These are phyloP conservation scores for Sphaerodactylus townsendi DNA, from an alignment of 2,113 vertebrate genomes.

Conservation along the genomic window DNA sequence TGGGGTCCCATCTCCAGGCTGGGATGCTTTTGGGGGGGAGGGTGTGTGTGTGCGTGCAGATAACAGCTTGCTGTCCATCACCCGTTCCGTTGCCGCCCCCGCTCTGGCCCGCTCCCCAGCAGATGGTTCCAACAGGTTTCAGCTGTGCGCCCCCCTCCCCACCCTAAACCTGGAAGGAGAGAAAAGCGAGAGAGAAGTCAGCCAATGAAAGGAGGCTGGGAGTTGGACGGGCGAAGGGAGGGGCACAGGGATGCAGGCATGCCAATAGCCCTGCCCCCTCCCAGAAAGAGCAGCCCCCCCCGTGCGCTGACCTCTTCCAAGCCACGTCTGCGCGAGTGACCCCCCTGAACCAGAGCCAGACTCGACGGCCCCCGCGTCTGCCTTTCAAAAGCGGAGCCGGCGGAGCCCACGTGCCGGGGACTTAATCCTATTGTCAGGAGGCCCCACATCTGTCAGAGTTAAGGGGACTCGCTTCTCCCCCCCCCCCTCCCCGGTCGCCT, in stretches of 20 bases:
- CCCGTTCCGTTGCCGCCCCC: conserved; percentile 58
- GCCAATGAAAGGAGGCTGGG: not conserved
- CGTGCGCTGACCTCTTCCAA: too few relatives aligned
- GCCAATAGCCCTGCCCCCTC: not conserved
- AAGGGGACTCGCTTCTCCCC: too few relatives aligned
- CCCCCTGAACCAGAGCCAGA: conserved; percentile 1
- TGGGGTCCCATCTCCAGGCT: not conserved
- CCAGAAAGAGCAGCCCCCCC: not conserved
- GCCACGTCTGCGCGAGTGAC: not conserved
- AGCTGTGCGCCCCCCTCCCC: not conserved
- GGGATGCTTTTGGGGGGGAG: not conserved
- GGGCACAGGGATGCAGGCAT: not conserved
- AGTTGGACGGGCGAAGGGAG: not conserved
- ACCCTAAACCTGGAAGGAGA: conserved; percentile 9
- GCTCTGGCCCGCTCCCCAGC: conserved; percentile 13
- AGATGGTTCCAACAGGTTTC: conserved; percentile 69
- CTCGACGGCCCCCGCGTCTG: conserved; percentile 10
- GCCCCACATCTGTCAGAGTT: conserved; percentile 42
- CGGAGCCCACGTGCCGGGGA: conserved; percentile 17
- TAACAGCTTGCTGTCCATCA: conserved; percentile 64
- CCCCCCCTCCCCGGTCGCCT: not conserved
- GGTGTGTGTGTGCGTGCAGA: too few relatives aligned
- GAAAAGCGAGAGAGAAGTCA: not conserved
- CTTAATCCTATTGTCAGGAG: conserved; percentile 42
- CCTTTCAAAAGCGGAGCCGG: not conserved